phyloP scores from a whole-genome alignment of 2,113 vertebrate genomes.

The Rhizomys pruinosus region DNA sequence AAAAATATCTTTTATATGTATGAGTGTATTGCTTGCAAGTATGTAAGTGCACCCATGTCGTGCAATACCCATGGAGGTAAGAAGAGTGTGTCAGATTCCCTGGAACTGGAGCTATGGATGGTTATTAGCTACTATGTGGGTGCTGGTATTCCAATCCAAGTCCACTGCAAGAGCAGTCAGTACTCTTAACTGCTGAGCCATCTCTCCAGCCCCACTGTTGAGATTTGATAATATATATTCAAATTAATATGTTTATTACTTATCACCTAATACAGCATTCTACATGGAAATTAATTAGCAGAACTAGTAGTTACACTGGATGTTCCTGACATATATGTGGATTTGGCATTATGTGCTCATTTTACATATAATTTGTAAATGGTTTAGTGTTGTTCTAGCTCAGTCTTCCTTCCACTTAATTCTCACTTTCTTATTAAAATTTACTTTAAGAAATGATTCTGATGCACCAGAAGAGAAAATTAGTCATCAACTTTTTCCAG shows the following conservation, averaged over 20 bases:
- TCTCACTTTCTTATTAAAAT: slow-evolving; percentile 40
- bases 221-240: slow-evolving; percentile 26
- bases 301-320: background rate
- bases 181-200: no score
- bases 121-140: no score
- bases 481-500: no score
- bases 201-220: background rate
- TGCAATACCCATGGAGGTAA: no score
- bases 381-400: slow-evolving; percentile 5
- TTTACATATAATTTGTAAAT: slow-evolving; percentile 25
- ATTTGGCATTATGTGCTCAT: background rate
- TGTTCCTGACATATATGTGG: background rate
- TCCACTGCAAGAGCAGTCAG: no score
- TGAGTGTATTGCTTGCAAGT: no score
- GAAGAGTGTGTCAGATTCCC: no score
- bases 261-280: background rate
- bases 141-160: no score
- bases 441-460: background rate
- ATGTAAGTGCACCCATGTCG: no score
- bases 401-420: background rate
- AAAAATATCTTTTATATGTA: no score
- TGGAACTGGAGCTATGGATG: no score
- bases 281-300: background rate
- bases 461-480: no score
- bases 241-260: slow-evolving; percentile 23